Conservation (phyloP, 2,113 vertebrate genomes). For the Picathartes gymnocephalus region DNA sequence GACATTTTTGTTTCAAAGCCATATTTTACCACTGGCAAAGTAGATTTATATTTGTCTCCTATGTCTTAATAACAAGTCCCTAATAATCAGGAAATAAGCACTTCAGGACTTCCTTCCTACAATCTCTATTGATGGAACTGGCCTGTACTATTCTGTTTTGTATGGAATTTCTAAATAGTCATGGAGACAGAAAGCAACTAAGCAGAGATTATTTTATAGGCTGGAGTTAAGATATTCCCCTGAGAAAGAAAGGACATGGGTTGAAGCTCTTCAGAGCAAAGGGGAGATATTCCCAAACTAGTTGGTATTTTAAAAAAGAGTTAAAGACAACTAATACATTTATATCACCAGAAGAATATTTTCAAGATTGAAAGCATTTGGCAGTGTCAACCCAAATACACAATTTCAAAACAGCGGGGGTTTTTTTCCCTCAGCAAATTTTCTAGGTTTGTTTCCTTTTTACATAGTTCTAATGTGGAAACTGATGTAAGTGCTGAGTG, state of each 20-base stretch:
- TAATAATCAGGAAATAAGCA: constrained; percentile 2
- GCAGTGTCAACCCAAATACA: not conserved
- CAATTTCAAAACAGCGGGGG: not conserved
- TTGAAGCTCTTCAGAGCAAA: not conserved
- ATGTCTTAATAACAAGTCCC: not conserved
- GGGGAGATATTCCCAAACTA: not conserved
- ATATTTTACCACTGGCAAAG: not conserved
- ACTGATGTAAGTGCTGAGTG: constrained; percentile 5
- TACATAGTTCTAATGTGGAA: not conserved
- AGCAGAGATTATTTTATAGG: not conserved
- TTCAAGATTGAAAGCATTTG: not conserved
- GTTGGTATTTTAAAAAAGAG: not conserved
- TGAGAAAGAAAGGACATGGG: not conserved
- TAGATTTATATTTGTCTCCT: not conserved
- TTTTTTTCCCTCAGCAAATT: not conserved
- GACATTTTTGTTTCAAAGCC: not conserved
- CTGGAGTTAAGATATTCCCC: not conserved
- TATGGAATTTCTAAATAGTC: not conserved
- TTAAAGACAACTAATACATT: not conserved
- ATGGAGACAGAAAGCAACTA: not conserved
- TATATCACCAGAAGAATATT: not conserved
- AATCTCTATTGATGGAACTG: not conserved
- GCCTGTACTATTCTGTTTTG: not conserved
- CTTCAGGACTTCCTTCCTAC: constrained; percentile 20
- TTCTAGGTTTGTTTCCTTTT: not conserved